phyloP scores from a whole-genome alignment of 2,113 vertebrate species.

The Myiozetetes cayanensis region DNA sequence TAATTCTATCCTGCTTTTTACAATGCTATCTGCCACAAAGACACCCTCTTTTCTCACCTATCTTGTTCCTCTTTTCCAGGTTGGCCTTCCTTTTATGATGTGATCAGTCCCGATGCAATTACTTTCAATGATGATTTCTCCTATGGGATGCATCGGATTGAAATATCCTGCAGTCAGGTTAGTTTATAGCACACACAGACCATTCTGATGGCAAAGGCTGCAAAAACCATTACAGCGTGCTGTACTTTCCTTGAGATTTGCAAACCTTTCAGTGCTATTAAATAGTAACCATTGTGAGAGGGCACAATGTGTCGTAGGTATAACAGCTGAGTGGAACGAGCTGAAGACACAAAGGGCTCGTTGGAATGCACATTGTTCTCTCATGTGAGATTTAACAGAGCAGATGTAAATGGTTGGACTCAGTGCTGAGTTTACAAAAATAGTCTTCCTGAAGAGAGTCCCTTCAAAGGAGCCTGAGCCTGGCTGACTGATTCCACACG shows the following conservation, averaged over 20 bases:
- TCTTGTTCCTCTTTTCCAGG: conserved; percentile 72
- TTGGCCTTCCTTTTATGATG: conserved; percentile 95
- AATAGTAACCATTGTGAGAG: conserved; percentile 16
- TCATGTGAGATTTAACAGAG: conserved; percentile 37
- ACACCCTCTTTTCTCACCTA: not conserved
- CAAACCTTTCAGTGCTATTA: conserved; percentile 28
- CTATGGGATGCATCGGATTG: conserved; percentile 92
- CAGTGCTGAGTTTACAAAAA: not conserved
- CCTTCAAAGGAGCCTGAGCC: conserved; percentile 32
- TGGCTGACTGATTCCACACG: not conserved
- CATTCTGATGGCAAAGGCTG: not conserved
- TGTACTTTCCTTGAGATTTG: not conserved
- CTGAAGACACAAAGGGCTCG: conserved; percentile 17
- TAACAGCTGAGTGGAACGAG: not conserved
- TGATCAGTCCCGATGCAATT: conserved; percentile 83
- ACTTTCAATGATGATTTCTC: conserved; percentile 85
- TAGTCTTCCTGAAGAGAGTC: conserved; percentile 1
- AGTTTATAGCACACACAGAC: conserved; percentile 40
- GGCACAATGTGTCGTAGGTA: not conserved
- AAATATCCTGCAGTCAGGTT: conserved; percentile 93
- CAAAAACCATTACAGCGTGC: not conserved
- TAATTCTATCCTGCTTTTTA: not conserved
- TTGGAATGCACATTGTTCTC: not conserved
- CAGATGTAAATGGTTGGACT: conserved; percentile 19
- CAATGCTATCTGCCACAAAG: not conserved